phyloP scores from a whole-genome alignment of 2,797 vertebrate species.

The Philypnodon macrostomus region DNA sequence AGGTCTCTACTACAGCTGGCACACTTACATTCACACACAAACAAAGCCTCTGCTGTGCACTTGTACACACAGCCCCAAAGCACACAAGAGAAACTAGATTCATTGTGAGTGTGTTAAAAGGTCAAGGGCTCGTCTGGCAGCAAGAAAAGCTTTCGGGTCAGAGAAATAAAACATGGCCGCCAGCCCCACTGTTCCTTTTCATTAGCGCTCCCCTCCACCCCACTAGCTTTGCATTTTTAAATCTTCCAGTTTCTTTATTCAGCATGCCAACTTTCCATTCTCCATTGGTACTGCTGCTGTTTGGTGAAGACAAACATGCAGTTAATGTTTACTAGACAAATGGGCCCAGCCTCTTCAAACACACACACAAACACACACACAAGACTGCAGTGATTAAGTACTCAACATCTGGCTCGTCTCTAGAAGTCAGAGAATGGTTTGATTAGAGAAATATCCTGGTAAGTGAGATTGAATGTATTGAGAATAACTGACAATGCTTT shows the following conservation, averaged over 20 bases:
- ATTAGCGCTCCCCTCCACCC: slow-evolving; percentile 15
- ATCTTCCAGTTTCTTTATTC: slow-evolving; percentile 24
- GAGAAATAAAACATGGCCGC: slow-evolving; percentile 58
- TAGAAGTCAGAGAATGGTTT: slow-evolving; percentile 20
- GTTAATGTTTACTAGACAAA: slow-evolving; percentile 37
- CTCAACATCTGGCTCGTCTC: slow-evolving; percentile 46
- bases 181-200: slow-evolving; percentile 9
- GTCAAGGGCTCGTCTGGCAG: no score
- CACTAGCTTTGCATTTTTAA: slow-evolving; percentile 23
- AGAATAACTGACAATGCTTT: background rate
- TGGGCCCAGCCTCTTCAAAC: slow-evolving; percentile 22
- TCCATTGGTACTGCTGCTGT: slow-evolving; percentile 12
- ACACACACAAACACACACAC: slow-evolving; percentile 34
- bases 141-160: slow-evolving; percentile 37
- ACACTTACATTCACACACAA: slow-evolving; percentile 1
- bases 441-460: slow-evolving; percentile 6
- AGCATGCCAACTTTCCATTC: slow-evolving; percentile 39
- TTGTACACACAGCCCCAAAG: slow-evolving; percentile 4
- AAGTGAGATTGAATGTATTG: background rate
- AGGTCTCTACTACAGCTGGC: slow-evolving; percentile 1
- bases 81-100: slow-evolving; percentile 40
- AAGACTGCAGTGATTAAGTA: slow-evolving; percentile 42
- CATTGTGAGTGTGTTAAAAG: slow-evolving; percentile 48
- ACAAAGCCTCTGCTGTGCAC: background rate
- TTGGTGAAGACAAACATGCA: slow-evolving; percentile 23